Evolutionary conservation across 2,113 vertebrate species (phyloP), one percentile per base, ranked within the genome.

Genomic region (Indicator indicator): DNA sequence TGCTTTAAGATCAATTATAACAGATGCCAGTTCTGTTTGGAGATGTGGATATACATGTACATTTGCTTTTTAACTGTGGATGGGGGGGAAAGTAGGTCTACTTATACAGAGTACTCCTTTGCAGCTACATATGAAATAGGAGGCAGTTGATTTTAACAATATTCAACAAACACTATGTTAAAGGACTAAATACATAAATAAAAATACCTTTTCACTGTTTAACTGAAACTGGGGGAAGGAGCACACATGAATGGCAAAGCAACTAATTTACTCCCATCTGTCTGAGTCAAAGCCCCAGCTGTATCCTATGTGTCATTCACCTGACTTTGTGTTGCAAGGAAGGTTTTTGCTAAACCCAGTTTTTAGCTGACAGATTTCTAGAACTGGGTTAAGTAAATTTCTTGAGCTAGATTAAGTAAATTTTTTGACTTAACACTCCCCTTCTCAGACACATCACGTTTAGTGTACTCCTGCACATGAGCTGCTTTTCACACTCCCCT

Each of bases 271-370:
- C 46, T 89, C 46, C 38, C 38, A 40, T 76, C 62, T 87, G 56
- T 24, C 55, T 89, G 78, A 94, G 68, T 56, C 89, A 95, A 89
- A 82, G 59, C 50, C 24, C 59, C 78, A 80, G 52, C 71, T 76
- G 56, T 38, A 87, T 55, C 36, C 24, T 83, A 16, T 72, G 70
- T 92, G 52, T 83, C n/a, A 42, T 85, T 69, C 70, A 76, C 59
- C 75, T 76, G 74, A 58, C 23, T 60, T 15, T 59, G 20, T 32
- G n/a, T 72, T 94, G 60, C 59, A 69, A 90, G 86, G 67, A 93
- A 70, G 77, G 33, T 10, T 86, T 81, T 79, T 28, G 24, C 55
- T 90, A 71, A 84, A 88, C 11, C n/a, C 26, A 69, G 1, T 14
- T 86, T 80, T 92, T 23, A 86, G 36, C 12, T 69, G 70, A 32